Evolutionary conservation across 2,888 invertebrate genomes (phyloP), one percentile per base, ranked within the genome.

Genomic region (Chrysotoxum bicinctum): DNA sequence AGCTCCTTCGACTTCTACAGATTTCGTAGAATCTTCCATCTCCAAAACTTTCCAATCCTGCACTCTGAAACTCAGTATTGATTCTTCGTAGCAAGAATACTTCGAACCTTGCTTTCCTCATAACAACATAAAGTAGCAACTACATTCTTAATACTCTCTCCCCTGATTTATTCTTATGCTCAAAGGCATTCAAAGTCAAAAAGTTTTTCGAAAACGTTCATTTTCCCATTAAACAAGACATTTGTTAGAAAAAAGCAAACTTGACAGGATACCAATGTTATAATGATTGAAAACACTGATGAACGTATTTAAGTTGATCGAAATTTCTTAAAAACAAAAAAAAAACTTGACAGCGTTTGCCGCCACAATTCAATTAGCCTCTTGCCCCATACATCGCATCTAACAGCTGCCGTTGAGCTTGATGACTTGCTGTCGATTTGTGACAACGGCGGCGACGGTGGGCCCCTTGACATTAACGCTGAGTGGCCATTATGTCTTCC

Each of bases 311-410:
- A 30, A 23, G 58, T n/a, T 40, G 64, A 68, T 58, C 43, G 52
- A 48, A 72, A 58, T 58, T 40, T 40, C 35, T 12, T 26, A 26
- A 35, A 32, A 35, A 73, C 40, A 54, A 62, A 45, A 50, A 32
- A 52, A 5, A 50, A 72, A 32, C 73, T 66, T 45, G 64, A 30
- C 52, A n/a, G n/a, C 35, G 10, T 26, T 62, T 35, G 40, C 73
- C 70, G 26, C 73, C 64, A 79, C 79, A 79, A 70, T 70, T 79
- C 83, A 83, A 83, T 83, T 83, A 83, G 79, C 83, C 74, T 56
- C 74, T 69, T 50, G 74, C 62, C 73, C 62, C 73, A 75, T 83
- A 45, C 48, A 60, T 37, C 48, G n/a, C 68, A 52, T 23, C 43
- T 10, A 16, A 58, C 72, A 58, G 37, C 60, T 52, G 58, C 70